Base-by-base conservation (phyloP, 2,888 invertebrate genomes). In the Campoletis raptor region DNA sequence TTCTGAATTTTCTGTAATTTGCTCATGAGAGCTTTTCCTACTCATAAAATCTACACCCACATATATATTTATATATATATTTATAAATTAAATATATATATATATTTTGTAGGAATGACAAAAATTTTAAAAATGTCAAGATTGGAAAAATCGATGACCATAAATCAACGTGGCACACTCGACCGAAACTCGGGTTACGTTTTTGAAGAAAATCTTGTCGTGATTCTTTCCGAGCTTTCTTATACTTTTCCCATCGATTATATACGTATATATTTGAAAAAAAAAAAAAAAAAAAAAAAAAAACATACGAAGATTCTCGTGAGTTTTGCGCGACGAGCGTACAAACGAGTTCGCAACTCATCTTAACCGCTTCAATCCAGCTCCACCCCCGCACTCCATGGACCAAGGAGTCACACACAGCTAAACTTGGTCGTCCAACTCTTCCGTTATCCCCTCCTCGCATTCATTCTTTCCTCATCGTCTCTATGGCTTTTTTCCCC, bases 291-390 rank as follows among this genome's bases (percentile, higher is more conserved):
- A n/a, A n/a, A n/a, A n/a, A n/a, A n/a, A n/a, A n/a, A n/a, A 37
- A 15, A 42, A 61, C 61, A 42, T 76, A 61, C 77, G 36, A 42
- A 18, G 78, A 73, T 15, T 48, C 37, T 61, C 73, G 42, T 21
- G 67, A 78, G 73, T 74, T 61, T 67, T 64, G 54, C 52, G 66
- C 81, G 81, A 69, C 61, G 42, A 69, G 82, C 74, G 74, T 82
- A 79, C 78, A 88, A 88, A 87, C 82, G 81, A 88, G 85, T 89
- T 89, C 76, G 81, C 88, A 87, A 89, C 88, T 89, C 87, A 85
- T 89, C 83, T 85, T 78, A 89, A 88, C 84, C 84, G 82, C 85
- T 80, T 81, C 78, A 66, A 83, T 80, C 73, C 30, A 48, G 36
- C 37, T 57, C 24, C 24, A 48, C 70, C 21, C 12, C n/a, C 42